phyloP scores from a whole-genome alignment of 2,888 invertebrate genomes.

The Eurytoma californica region DNA sequence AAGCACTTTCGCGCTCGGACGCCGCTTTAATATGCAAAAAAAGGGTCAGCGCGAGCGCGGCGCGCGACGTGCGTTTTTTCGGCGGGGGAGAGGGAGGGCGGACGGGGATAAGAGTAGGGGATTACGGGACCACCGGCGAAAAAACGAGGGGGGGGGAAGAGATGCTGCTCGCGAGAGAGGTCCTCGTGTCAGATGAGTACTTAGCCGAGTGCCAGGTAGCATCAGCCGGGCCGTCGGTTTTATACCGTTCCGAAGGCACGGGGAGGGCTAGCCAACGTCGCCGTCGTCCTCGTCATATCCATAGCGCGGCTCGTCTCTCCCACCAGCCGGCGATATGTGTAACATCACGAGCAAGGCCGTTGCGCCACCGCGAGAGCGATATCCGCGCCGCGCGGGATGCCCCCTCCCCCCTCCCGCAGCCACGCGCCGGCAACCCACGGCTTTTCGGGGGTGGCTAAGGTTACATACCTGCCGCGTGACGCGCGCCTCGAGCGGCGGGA shows the following conservation, averaged over 20 bases:
- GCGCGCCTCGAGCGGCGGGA: neutral
- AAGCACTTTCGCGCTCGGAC: too few species aligned
- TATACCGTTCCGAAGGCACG: constrained; percentile 68
- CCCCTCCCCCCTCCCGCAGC: neutral
- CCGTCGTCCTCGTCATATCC: constrained; percentile 30
- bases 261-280: constrained; percentile 44
- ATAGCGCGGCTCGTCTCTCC: constrained; percentile 33
- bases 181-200: constrained; percentile 66
- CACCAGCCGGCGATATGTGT: constrained; percentile 66
- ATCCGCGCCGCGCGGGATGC: constrained; percentile 6
- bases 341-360: constrained; percentile 72
- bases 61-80: too few species aligned
- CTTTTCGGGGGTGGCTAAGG: constrained; percentile 46
- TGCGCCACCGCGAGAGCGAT: constrained; percentile 62
- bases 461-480: constrained; percentile 41
- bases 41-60: too few species aligned
- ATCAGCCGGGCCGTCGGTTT: constrained; percentile 68
- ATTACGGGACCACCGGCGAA: too few species aligned
- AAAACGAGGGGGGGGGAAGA: too few species aligned
- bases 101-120: too few species aligned
- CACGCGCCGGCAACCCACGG: neutral
- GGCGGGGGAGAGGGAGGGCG: too few species aligned
- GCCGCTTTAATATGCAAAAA: too few species aligned
- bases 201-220: constrained; percentile 69
- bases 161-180: constrained; percentile 51